Evolutionary conservation across 2,888 invertebrate genomes (phyloP).

Genomic region (Trissolcus japonicus): DNA sequence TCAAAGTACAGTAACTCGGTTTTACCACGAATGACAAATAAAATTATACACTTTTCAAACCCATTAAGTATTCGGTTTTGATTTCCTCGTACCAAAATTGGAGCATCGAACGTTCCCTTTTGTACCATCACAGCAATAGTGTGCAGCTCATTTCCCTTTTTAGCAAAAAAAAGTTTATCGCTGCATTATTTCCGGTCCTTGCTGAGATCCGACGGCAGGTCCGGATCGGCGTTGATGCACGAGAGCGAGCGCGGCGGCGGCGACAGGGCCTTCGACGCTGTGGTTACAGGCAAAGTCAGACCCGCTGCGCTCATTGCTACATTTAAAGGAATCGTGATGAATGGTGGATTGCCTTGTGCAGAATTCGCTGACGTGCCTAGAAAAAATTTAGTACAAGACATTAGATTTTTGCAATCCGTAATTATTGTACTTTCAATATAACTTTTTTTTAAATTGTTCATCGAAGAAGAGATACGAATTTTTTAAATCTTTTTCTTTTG

Average conservation of each 20-base stretch:
- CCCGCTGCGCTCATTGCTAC: conserved; percentile 81
- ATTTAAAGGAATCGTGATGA: conserved; percentile 84
- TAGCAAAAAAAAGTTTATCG: no score
- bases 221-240: conserved; percentile 65
- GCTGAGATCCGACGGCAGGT: conserved; percentile 71
- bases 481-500: background rate
- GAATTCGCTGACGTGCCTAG: conserved; percentile 68
- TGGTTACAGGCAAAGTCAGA: conserved; percentile 69
- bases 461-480: background rate
- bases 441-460: background rate
- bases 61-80: background rate
- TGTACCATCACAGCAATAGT: background rate
- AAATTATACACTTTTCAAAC: no score
- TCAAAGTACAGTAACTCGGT: no score
- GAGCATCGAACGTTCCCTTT: no score
- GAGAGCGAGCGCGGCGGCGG: conserved; percentile 63
- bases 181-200: conserved; percentile 68
- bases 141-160: background rate
- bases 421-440: background rate
- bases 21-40: no score
- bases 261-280: conserved; percentile 68
- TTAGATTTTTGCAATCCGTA: background rate
- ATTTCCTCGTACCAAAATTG: no score
- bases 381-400: conserved; percentile 49
- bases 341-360: conserved; percentile 77